Conservation (phyloP, 2,113 vertebrate species). For the Pao palembangensis region DNA sequence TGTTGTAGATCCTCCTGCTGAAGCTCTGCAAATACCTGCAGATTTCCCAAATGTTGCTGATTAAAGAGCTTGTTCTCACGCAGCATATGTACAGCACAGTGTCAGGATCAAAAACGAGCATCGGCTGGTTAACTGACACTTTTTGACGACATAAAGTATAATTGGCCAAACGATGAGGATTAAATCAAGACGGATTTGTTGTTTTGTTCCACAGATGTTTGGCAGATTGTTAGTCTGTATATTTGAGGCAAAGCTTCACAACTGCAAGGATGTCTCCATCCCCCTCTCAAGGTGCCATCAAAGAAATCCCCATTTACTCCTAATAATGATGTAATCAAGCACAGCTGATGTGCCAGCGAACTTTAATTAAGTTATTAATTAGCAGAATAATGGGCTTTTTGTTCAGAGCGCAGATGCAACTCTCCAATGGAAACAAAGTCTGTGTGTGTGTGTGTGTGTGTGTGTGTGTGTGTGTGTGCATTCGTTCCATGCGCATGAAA, state of each 20-base stretch:
- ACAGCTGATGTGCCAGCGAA: slow-evolving; percentile 67
- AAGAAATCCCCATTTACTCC: slow-evolving; percentile 75
- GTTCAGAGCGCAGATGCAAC: slow-evolving; percentile 61
- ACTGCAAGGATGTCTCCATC: slow-evolving; percentile 6
- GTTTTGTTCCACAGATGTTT: too few species aligned
- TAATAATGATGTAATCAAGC: slow-evolving; percentile 78
- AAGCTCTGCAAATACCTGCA: too few species aligned
- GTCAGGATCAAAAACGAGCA: too few species aligned
- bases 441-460: slow-evolving; percentile 11
- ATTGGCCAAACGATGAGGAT: too few species aligned
- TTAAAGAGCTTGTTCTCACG: too few species aligned
- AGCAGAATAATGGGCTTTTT: slow-evolving; percentile 74
- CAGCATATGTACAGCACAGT: too few species aligned
- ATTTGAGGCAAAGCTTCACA: background rate
- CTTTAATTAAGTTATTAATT: slow-evolving; percentile 82
- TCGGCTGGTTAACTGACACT: too few species aligned
- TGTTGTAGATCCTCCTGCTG: too few species aligned
- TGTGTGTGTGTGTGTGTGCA: slow-evolving; percentile 1
- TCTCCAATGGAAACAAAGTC: slow-evolving; percentile 46
- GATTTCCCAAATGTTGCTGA: too few species aligned
- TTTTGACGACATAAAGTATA: too few species aligned
- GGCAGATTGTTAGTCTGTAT: too few species aligned
- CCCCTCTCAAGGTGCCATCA: slow-evolving; percentile 73
- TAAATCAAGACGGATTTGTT: too few species aligned
- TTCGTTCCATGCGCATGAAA: background rate